Conservation (phyloP, 2,113 vertebrate genomes). For the Bungarus multicinctus region DNA sequence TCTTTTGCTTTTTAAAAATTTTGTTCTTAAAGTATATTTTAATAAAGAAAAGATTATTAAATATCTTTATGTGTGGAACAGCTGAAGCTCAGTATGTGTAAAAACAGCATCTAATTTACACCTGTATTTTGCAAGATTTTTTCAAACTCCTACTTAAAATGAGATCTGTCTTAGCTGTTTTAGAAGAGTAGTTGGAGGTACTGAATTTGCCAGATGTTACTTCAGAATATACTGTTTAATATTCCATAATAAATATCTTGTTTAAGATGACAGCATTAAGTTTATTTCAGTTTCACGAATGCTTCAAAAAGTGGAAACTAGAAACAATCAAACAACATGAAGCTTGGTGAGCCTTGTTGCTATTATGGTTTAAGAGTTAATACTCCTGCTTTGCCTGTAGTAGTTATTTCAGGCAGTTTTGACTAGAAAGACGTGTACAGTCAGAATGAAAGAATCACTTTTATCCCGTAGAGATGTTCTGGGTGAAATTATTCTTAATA, state of each 20-base stretch:
- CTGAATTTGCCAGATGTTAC: not conserved
- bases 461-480: not conserved
- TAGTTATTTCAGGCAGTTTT: not conserved
- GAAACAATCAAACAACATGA: not conserved
- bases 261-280: not conserved
- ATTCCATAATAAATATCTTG: not conserved
- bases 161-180: not conserved
- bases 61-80: not conserved
- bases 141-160: not conserved
- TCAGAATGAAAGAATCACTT: not conserved
- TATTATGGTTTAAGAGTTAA: not conserved
- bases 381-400: not conserved
- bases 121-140: not conserved
- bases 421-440: not conserved
- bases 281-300: not conserved
- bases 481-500: not conserved
- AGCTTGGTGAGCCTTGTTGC: not conserved
- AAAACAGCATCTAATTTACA: not conserved
- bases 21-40: not conserved
- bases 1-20: not conserved
- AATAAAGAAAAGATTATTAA: not conserved
- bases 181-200: not conserved
- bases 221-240: not conserved
- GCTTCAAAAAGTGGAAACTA: not conserved
- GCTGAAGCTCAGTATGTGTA: not conserved